A percentile compares a stretch with the other conserved stretches of the same genome.
Conservation (phyloP, 2,888 invertebrate species). For the Atrina japonica region DNA sequence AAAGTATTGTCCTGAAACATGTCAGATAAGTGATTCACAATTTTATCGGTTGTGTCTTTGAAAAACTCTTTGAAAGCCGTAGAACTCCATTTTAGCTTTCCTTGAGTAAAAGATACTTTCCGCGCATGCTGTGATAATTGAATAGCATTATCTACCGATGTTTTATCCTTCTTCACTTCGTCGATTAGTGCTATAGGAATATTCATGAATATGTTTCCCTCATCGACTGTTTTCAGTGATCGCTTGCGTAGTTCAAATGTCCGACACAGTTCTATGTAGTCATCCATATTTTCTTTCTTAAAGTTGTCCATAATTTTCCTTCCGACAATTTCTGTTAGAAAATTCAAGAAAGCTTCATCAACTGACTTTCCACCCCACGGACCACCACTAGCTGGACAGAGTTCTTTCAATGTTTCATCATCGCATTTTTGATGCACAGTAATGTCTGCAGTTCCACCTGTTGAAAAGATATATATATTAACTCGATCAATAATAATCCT, state of each 20-base stretch:
- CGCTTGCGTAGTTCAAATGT: slow-evolving; percentile 24
- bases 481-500: too few species aligned
- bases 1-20: slow-evolving; percentile 14
- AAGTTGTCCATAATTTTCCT: slow-evolving; percentile 2
- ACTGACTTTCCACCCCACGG: slow-evolving; percentile 29
- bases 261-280: slow-evolving; percentile 20
- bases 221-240: not conserved
- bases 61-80: slow-evolving; percentile 25
- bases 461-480: too few species aligned
- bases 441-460: slow-evolving; percentile 34
- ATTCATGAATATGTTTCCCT: slow-evolving; percentile 7
- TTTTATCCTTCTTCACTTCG: not conserved
- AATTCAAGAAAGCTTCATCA: slow-evolving; percentile 23
- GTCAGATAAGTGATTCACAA: slow-evolving; percentile 33
- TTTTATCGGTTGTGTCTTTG: slow-evolving; percentile 18
- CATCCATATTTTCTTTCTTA: slow-evolving; percentile 19
- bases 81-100: slow-evolving; percentile 26
- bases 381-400: slow-evolving; percentile 18
- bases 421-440: slow-evolving; percentile 10
- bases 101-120: slow-evolving; percentile 7
- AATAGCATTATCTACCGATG: not conserved
- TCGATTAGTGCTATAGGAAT: slow-evolving; percentile 20
- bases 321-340: slow-evolving; percentile 6
- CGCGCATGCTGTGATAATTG: not conserved
- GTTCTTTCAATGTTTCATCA: slow-evolving; percentile 7